A percentile compares a stretch with the other conserved stretches of the same genome.
phyloP scores from a whole-genome alignment of 92 coral and sea anemone species.

The Parazoanthus swiftii region DNA sequence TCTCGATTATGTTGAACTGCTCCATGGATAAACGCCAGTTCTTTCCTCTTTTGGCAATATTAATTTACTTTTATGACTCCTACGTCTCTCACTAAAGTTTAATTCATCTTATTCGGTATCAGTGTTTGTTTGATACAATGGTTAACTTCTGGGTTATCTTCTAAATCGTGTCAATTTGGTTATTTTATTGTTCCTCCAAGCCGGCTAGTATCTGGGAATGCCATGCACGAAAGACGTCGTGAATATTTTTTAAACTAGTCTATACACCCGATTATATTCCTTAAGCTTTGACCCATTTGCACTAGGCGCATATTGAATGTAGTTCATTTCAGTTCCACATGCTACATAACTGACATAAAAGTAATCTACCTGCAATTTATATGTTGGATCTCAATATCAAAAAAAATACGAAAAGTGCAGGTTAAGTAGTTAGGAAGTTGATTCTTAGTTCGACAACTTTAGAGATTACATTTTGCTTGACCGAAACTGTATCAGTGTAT shows the following conservation, averaged over 20 bases:
- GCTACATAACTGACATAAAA: too few relatives aligned
- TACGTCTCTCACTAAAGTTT: too few relatives aligned
- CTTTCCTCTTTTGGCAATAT: background rate
- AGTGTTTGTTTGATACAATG: background rate
- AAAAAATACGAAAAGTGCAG: too few relatives aligned
- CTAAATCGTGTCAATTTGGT: background rate
- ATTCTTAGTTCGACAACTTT: too few relatives aligned
- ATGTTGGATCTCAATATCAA: too few relatives aligned
- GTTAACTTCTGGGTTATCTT: background rate
- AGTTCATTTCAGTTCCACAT: background rate
- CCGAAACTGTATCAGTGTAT: too few relatives aligned
- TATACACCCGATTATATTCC: too few relatives aligned
- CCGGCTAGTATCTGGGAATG: background rate
- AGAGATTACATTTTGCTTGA: too few relatives aligned
- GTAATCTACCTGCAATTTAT: too few relatives aligned
- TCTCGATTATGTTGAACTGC: background rate
- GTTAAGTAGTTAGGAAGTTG: too few relatives aligned
- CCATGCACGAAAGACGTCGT: background rate
- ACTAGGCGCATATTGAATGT: background rate
- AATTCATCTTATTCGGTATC: too few relatives aligned
- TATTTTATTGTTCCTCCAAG: background rate
- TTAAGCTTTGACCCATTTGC: background rate
- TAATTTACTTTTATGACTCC: background rate
- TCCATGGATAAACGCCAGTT: background rate
- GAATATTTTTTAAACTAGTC: background rate